Base-by-base conservation (phyloP, 2,888 invertebrate species). In the Myathropa florea region DNA sequence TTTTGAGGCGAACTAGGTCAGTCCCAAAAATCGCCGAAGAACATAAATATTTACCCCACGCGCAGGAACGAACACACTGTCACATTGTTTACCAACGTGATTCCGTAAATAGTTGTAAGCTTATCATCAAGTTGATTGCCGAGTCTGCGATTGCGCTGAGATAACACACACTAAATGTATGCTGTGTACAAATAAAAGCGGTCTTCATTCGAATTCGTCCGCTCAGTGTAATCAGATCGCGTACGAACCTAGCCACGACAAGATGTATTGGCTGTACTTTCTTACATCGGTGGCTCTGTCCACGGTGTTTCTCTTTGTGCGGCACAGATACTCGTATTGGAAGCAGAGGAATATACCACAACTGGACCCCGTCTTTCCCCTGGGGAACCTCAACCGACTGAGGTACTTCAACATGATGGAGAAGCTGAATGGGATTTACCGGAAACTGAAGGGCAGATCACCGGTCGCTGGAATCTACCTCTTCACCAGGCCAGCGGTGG, bases 391-490 rank as follows among this genome's bases (percentile, higher is more conserved):
- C 14, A 88, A 84, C 24, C 88, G 88, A 4, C 55, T 90, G 3
- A 88, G 86, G 4, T 88, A 89, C 0, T 0, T 90, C 7, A 88
- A 89, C 26, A 14, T 88, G 1, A 57, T 71, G 1, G 89, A 90
- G 4, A 53, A 90, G 7, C 4, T 91, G 6, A 88, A 89, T 14
- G 90, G 91, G 46, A 79, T 90, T 12, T 92, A 92, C 53, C 89
- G 1, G 90, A n/a, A n/a, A n/a, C n/a, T 90, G n/a, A 90, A 90
- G 63, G 89, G 88, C 0, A 88, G 89, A 28, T 71, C 76, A 1
- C 82, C 83, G 12, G 24, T 91, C 33, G 91, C 89, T 4, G 91
- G 91, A 14, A 84, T 89, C 0, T 92, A 90, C 64, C 33, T 91
- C 0, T 91, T 88, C n/a, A 80, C 89, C 0, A 81, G 57, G 6